Evolutionary conservation across 2,888 invertebrate genomes (phyloP), one percentile per base, ranked within the genome.

Genomic region (Ryuthela nishihirai): DNA sequence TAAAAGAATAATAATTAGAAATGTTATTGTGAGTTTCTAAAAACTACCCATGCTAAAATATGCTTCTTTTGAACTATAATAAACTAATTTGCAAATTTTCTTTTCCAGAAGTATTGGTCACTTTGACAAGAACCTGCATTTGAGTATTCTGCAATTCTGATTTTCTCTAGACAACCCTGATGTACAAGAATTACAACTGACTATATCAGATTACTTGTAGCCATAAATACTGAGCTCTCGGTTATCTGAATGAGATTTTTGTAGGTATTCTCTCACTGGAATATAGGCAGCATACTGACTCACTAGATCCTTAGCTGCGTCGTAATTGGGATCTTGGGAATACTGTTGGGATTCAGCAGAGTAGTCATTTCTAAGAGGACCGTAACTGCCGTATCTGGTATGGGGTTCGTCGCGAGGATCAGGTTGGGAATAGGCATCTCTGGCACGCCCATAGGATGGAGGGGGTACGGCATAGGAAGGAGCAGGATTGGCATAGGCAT

Each of bases 181-280:
- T n/a, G n/a, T n/a, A n/a, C n/a, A n/a, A n/a, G n/a, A n/a, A n/a
- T n/a, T n/a, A n/a, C n/a, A n/a, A n/a, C n/a, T n/a, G n/a, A n/a
- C n/a, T n/a, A n/a, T n/a, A n/a, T n/a, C n/a, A n/a, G n/a, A 59
- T 21, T 59, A 53, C 36, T 40, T 48, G 44, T 59, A 59, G 9
- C 59, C 59, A 15, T 59, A 59, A 15, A 59, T 42, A 26, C 59
- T 59, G 21, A 59, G 36, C 18, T 52, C 59, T 17, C 48, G 44
- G 6, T 53, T 50, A 18, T 17, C 23, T 3, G 47, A 40, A 5
- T 43, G 43, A 1, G 26, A 17, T 21, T 59, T 59, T 9, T 46
- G 18, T 18, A 34, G 29, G 36, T 59, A 59, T 18, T 59, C 59
- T 20, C 34, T 34, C 0, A 44, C 43, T 4, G 59, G 59, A 4